phyloP scores from a whole-genome alignment of 2,888 invertebrate species.

The Tuta absoluta region DNA sequence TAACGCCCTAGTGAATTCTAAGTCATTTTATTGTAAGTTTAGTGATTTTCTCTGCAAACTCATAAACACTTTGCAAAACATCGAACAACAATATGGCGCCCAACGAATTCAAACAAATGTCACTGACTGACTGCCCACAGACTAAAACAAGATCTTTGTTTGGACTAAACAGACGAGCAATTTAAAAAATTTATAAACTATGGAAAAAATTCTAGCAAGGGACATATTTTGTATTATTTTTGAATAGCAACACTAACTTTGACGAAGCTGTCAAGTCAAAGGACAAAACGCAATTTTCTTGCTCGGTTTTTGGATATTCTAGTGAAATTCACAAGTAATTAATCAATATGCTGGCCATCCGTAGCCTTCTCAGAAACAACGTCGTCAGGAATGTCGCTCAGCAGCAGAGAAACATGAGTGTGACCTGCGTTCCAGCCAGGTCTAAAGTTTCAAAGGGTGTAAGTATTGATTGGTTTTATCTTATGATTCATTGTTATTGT shows the following conservation, averaged over 20 bases:
- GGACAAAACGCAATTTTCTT: neutral
- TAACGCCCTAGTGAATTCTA: no score
- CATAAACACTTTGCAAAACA: neutral
- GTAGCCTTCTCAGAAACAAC: slow-evolving; percentile 59
- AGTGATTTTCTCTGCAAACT: neutral
- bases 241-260: no score
- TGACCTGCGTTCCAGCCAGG: slow-evolving; percentile 55
- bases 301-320: neutral
- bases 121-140: no score
- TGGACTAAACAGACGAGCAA: no score
- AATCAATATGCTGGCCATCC: slow-evolving; percentile 63
- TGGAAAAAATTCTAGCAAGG: no score
- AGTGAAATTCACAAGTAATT: slow-evolving; percentile 10
- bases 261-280: no score
- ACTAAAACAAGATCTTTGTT: no score
- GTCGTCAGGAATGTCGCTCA: slow-evolving; percentile 61
- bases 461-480: slow-evolving; percentile 41
- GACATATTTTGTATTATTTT: no score
- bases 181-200: no score
- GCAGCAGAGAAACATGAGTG: slow-evolving; percentile 68
- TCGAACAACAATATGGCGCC: neutral
- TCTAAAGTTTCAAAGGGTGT: slow-evolving; percentile 63
- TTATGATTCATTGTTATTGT: neutral
- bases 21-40: no score
- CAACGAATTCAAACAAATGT: neutral